Percentiles rank a stretch among this genome's conserved stretches.
These are phyloP conservation scores for Pandemis cinnamomeana DNA, from an alignment of 2,888 invertebrate genomes.

Conservation along the genomic window DNA sequence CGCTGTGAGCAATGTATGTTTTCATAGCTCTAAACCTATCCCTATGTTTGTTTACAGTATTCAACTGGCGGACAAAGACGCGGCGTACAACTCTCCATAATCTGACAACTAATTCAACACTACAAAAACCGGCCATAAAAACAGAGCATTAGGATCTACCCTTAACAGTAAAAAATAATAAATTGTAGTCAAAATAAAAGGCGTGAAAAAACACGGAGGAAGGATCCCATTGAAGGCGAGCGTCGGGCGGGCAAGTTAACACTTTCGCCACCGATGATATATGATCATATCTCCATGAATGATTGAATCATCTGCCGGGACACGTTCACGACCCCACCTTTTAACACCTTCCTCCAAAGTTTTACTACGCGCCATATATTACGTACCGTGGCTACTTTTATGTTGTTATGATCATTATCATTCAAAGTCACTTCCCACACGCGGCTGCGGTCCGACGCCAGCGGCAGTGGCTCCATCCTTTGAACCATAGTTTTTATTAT, in stretches of 20 bases:
- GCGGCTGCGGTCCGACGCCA: constrained; percentile 54
- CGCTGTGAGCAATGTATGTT: constrained; percentile 27
- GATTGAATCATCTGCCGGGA: constrained; percentile 81
- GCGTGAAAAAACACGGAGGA: constrained; percentile 55
- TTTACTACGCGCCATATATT: constrained; percentile 81
- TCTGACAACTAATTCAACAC: constrained; percentile 52
- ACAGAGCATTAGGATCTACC: constrained; percentile 49
- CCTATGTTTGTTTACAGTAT: constrained; percentile 52
- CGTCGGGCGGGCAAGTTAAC: constrained; percentile 67
- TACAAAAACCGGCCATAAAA: constrained; percentile 54
- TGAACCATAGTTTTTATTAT: constrained; percentile 3
- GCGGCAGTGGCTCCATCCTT: constrained; percentile 15
- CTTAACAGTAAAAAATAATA: constrained; percentile 60
- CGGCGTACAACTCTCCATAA: constrained; percentile 51
- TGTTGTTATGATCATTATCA: constrained; percentile 82
- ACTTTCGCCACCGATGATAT: constrained; percentile 81
- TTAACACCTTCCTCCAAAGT: constrained; percentile 82
- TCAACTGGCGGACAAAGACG: constrained; percentile 49
- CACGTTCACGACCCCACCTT: constrained; percentile 78
- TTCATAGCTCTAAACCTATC: constrained; percentile 41
- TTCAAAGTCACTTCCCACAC: constrained; percentile 80
- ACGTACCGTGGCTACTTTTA: constrained; percentile 79
- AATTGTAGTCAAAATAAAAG: constrained; percentile 69
- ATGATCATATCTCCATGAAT: constrained; percentile 81
- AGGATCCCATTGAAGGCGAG: constrained; percentile 67